phyloP scores from a whole-genome alignment of 2,888 invertebrate genomes.

The Cheiracanthium punctorium region DNA sequence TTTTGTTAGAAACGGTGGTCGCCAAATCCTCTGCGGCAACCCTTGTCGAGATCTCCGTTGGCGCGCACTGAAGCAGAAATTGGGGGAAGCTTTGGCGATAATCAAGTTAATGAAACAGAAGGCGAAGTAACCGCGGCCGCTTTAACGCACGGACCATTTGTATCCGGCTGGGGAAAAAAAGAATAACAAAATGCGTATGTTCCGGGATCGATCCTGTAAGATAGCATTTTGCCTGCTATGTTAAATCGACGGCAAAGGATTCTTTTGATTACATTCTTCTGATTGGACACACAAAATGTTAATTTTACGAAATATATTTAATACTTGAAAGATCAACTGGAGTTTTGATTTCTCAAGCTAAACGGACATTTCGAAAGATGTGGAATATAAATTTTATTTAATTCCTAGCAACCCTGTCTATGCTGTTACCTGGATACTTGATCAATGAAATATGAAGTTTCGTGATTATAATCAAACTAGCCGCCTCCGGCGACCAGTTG shows the following conservation, averaged over 20 bases:
- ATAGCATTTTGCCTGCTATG: neutral
- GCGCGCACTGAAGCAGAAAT: conserved; percentile 56
- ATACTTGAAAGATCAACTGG: too few species aligned
- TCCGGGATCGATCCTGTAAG: conserved; percentile 1
- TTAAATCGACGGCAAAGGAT: conserved; percentile 44
- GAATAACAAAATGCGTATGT: conserved; percentile 61
- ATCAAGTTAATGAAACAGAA: conserved; percentile 71
- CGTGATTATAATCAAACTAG: too few species aligned
- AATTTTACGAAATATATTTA: too few species aligned
- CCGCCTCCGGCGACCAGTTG: too few species aligned
- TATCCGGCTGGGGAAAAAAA: conserved; percentile 25
- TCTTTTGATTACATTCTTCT: conserved; percentile 22
- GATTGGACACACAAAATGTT: too few species aligned
- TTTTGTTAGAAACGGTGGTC: neutral
- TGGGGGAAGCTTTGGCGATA: conserved; percentile 59
- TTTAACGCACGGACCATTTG: conserved; percentile 49
- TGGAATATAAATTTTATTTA: too few species aligned
- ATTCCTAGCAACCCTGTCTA: too few species aligned
- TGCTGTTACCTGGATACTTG: too few species aligned
- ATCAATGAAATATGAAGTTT: too few species aligned
- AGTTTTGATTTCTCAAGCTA: too few species aligned
- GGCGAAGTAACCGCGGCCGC: conserved; percentile 66
- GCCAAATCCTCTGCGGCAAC: conserved; percentile 29
- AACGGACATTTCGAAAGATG: too few species aligned
- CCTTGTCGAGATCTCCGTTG: conserved; percentile 40